Evolutionary conservation across 1,140 invertebrate genomes (phyloP).

Genomic region (Dendroctonus valens): DNA sequence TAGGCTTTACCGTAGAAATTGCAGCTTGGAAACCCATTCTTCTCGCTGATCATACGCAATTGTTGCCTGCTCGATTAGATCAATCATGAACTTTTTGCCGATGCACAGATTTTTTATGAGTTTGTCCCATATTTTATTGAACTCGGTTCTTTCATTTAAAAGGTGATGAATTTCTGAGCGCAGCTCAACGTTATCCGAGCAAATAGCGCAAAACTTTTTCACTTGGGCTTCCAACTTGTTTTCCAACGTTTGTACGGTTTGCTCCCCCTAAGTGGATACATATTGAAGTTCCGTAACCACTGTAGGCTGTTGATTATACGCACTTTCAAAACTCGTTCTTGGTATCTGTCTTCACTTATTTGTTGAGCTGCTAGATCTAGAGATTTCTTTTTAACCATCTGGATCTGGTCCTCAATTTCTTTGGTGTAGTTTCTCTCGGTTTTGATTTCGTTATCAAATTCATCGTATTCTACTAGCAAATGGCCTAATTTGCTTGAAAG

Average conservation of each 20-base stretch:
- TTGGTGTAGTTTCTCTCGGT: slow-evolving; percentile 48
- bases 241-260: slow-evolving; percentile 62
- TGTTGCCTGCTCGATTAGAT: slow-evolving; percentile 82
- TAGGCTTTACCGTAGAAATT: slow-evolving; percentile 59
- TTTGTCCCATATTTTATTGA: slow-evolving; percentile 57
- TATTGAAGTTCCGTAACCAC: background rate
- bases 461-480: slow-evolving; percentile 40
- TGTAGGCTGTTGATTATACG: background rate
- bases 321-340: slow-evolving; percentile 53
- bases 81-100: slow-evolving; percentile 76
- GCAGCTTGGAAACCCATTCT: slow-evolving; percentile 78
- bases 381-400: slow-evolving; percentile 37
- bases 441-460: slow-evolving; percentile 45
- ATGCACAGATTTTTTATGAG: slow-evolving; percentile 69
- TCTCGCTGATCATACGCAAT: slow-evolving; percentile 83
- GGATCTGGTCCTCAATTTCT: slow-evolving; percentile 52
- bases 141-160: slow-evolving; percentile 64
- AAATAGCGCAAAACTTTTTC: slow-evolving; percentile 71
- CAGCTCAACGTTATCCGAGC: slow-evolving; percentile 70
- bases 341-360: slow-evolving; percentile 54
- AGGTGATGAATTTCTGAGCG: slow-evolving; percentile 76
- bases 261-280: slow-evolving; percentile 52
- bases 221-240: slow-evolving; percentile 70
- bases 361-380: slow-evolving; percentile 47
- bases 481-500: slow-evolving; percentile 36